These are phyloP conservation scores for Chrysopilus asiliformis DNA, from an alignment of 2,888 invertebrate genomes.

Conservation along the genomic window DNA sequence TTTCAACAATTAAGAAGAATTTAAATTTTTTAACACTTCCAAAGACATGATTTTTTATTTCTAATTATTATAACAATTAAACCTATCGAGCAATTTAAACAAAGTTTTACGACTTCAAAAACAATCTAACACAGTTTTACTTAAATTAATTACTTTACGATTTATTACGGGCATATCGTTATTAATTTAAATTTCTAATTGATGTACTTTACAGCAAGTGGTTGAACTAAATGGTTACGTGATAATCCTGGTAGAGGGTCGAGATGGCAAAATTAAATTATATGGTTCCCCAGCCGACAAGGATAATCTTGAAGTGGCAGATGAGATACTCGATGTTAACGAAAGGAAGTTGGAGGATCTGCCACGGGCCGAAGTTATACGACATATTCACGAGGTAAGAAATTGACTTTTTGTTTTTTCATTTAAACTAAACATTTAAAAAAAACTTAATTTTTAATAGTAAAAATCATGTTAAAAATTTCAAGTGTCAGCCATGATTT, in stretches of 20 bases:
- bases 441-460: background rate
- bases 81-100: no score
- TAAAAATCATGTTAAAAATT: no score
- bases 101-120: no score
- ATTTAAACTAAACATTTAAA: background rate
- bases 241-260: conserved; percentile 85
- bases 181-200: no score
- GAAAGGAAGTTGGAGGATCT: conserved; percentile 84
- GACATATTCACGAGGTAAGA: conserved; percentile 86
- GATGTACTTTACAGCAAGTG: conserved; percentile 38
- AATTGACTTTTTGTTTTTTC: background rate
- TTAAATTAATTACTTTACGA: no score
- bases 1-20: no score
- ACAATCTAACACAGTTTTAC: no score
- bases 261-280: conserved; percentile 86
- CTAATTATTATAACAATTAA: no score
- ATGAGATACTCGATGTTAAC: conserved; percentile 96
- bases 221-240: conserved; percentile 92
- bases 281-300: conserved; percentile 88
- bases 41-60: no score
- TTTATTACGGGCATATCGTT: no score
- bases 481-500: no score
- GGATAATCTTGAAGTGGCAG: conserved; percentile 87
- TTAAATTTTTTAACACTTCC: no score
- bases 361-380: conserved; percentile 82